Conservation (phyloP, 2,797 vertebrate species). For the Paratrypauchen microcephalus region DNA sequence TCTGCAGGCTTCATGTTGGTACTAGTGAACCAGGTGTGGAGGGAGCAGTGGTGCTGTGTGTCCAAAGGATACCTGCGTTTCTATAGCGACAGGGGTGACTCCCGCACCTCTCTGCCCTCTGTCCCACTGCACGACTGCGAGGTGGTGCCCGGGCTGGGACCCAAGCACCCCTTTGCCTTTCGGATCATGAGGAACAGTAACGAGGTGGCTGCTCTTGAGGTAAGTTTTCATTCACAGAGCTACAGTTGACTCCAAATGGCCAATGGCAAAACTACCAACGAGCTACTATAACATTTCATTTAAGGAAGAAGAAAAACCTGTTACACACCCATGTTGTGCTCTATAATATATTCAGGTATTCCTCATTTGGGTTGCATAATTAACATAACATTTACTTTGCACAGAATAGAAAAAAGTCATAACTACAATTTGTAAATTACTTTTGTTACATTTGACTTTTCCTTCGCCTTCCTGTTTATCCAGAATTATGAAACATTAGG, state of each 20-base stretch:
- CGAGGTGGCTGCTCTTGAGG: constrained; percentile 88
- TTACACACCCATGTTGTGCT: too few species aligned
- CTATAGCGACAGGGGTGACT: constrained; percentile 84
- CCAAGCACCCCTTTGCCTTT: constrained; percentile 94
- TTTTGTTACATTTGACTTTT: too few species aligned
- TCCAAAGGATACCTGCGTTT: constrained; percentile 87
- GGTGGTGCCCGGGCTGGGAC: constrained; percentile 89
- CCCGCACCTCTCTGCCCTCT: constrained; percentile 80
- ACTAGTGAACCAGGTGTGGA: constrained; percentile 92
- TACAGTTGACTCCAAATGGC: background rate
- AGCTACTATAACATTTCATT: background rate
- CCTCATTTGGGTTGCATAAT: too few species aligned
- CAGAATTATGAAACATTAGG: too few species aligned
- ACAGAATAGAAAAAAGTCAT: too few species aligned
- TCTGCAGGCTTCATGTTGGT: constrained; percentile 85
- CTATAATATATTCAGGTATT: too few species aligned
- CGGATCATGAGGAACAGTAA: constrained; percentile 83
- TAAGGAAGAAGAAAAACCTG: background rate
- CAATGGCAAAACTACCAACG: background rate
- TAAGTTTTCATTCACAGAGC: constrained; percentile 36
- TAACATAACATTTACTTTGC: too few species aligned
- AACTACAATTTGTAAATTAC: too few species aligned
- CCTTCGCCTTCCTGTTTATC: too few species aligned
- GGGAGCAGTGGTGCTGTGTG: constrained; percentile 92
- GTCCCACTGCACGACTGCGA: constrained; percentile 86